Evolutionary conservation across 2,113 vertebrate genomes (phyloP).

Genomic region (Platichthys flesus): DNA sequence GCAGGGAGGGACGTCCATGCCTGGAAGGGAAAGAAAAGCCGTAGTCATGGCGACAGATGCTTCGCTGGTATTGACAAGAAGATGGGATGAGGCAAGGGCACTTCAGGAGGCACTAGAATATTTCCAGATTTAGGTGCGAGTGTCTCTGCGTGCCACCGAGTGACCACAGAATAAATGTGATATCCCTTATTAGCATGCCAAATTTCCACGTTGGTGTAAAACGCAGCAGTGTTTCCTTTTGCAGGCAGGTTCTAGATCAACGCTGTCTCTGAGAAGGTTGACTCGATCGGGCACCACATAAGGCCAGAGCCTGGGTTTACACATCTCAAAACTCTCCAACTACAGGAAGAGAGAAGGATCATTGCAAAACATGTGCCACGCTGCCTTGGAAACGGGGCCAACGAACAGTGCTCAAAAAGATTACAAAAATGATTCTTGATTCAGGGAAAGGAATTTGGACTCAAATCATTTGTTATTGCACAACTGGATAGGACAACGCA

Average conservation of each 20-base stretch:
- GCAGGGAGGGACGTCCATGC: slow-evolving; percentile 50
- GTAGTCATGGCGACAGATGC: slow-evolving; percentile 77
- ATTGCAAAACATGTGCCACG: slow-evolving; percentile 75
- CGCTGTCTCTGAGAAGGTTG: slow-evolving; percentile 23
- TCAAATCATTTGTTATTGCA: slow-evolving; percentile 9
- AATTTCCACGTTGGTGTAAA: slow-evolving; percentile 8
- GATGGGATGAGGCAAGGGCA: slow-evolving; percentile 65
- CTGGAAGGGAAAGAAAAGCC: slow-evolving; percentile 53
- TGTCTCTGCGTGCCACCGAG: slow-evolving; percentile 3
- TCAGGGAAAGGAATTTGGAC: slow-evolving; percentile 37
- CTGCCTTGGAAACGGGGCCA: slow-evolving; percentile 76
- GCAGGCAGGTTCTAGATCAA: slow-evolving; percentile 19
- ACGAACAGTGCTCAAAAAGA: slow-evolving; percentile 29
- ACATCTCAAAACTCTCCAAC: slow-evolving; percentile 56
- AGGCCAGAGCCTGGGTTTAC: slow-evolving; percentile 41
- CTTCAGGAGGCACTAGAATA: slow-evolving; percentile 44
- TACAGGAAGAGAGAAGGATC: slow-evolving; percentile 64
- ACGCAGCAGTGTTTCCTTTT: background rate
- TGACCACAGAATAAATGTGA: slow-evolving; percentile 3
- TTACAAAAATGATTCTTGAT: slow-evolving; percentile 55
- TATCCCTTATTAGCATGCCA: slow-evolving; percentile 14
- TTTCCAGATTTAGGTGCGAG: slow-evolving; percentile 33
- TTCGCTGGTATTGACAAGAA: slow-evolving; percentile 70
- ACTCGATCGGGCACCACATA: slow-evolving; percentile 35
- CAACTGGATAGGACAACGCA: background rate